phyloP scores from a whole-genome alignment of 2,888 invertebrate genomes.

The Acrobasis suavella region DNA sequence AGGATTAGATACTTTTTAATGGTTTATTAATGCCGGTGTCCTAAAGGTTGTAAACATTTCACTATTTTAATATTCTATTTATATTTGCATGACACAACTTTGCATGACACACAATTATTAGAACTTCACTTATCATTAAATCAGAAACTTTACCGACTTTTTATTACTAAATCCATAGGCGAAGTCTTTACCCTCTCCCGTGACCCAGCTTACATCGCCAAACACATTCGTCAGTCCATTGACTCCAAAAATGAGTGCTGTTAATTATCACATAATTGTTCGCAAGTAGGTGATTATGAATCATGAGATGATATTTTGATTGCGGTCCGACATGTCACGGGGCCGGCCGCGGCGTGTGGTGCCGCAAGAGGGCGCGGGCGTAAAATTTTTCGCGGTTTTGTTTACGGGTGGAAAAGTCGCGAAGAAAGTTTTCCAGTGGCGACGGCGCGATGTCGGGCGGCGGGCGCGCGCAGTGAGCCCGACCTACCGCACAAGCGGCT shows the following conservation, averaged over 20 bases:
- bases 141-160: slow-evolving; percentile 79
- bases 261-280: slow-evolving; percentile 53
- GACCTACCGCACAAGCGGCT: slow-evolving; percentile 78
- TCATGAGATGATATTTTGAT: slow-evolving; percentile 29
- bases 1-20: neutral
- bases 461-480: slow-evolving; percentile 77
- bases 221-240: slow-evolving; percentile 53
- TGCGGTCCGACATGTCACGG: slow-evolving; percentile 34
- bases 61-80: no score
- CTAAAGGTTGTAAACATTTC: no score
- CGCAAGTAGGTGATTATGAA: slow-evolving; percentile 35
- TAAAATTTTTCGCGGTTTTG: slow-evolving; percentile 64
- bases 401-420: slow-evolving; percentile 78
- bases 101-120: neutral
- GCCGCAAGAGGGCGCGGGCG: slow-evolving; percentile 48
- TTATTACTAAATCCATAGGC: slow-evolving; percentile 79
- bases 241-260: slow-evolving; percentile 37
- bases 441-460: slow-evolving; percentile 67
- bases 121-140: slow-evolving; percentile 33
- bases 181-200: slow-evolving; percentile 64
- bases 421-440: slow-evolving; percentile 79
- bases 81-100: neutral
- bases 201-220: slow-evolving; percentile 62
- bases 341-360: slow-evolving; percentile 27
- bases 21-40: no score